Evolutionary conservation across 2,113 vertebrate species (phyloP).

Genomic region (Calyptommatus sinebrachiatus): DNA sequence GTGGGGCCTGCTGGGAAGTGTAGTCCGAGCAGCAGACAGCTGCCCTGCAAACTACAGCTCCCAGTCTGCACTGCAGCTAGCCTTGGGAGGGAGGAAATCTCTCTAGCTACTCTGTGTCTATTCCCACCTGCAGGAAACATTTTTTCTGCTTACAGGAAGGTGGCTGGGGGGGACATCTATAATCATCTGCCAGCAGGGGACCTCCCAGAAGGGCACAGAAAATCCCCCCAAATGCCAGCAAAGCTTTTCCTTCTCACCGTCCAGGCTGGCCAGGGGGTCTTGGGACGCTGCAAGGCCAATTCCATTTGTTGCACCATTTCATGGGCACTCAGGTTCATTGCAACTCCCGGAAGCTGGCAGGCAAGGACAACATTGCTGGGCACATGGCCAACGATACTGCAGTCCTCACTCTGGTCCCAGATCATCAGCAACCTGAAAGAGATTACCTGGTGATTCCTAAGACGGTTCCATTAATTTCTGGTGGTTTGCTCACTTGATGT

Average conservation of each 20-base stretch:
- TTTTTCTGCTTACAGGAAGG: too few relatives aligned
- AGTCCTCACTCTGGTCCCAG: neutral
- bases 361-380: neutral
- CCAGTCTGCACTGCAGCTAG: too few relatives aligned
- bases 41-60: too few relatives aligned
- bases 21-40: too few relatives aligned
- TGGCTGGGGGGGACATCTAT: too few relatives aligned
- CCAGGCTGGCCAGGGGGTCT: neutral
- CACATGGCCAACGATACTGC: neutral
- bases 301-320: neutral
- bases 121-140: too few relatives aligned
- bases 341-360: neutral
- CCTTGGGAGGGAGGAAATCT: too few relatives aligned
- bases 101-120: too few relatives aligned
- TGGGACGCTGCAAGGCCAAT: neutral
- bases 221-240: too few relatives aligned
- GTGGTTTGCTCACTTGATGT: too few relatives aligned
- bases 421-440: constrained; percentile 2
- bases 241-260: neutral
- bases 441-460: neutral
- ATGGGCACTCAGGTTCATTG: neutral
- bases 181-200: too few relatives aligned
- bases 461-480: neutral
- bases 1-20: too few relatives aligned
- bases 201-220: neutral